Evolutionary conservation across 1,140 invertebrate species (phyloP), one percentile per base, ranked within the genome.

Genomic region (Philotrypesis tridentata): DNA sequence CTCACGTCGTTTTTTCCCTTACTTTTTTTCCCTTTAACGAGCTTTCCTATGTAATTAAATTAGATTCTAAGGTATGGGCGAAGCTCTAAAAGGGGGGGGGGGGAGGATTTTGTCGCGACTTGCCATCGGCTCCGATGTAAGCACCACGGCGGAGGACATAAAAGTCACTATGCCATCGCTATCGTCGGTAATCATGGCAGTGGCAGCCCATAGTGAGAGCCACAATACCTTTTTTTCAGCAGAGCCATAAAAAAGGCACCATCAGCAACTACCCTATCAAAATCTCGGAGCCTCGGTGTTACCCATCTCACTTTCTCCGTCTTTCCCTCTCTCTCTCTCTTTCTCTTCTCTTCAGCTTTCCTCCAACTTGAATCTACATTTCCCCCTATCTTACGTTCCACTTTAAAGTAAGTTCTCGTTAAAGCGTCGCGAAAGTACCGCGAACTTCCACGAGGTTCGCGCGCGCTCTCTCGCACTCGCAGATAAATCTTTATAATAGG

Each of bases 401-500:
- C 23, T 55, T 79, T 70, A 70, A 79, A 79, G 65, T 68, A 68
- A 70, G 65, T 70, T 29, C 63, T 79, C 76, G 43, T 79, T 79
- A 79, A 79, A 68, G 76, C 40, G 33, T 70, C 63, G 29, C 43
- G n/a, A 70, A 70, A 79, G 65, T 70, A 77, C 63, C 29, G 63
- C 33, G 63, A 77, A 67, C 61, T 77, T 77, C 75, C 31, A 25
- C 37, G 48, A 7, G 17, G 61, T 23, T 25, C 61, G 21, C 61
- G 8, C 40, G 12, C 40, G 12, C 40, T 14, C 43, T 55, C 27
- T 23, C 71, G 71, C 67, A 17, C 27, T 29, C 43, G 14, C 25
- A 74, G 48, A 74, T 74, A 74, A 74, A 74, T 74, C 72, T 74
- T 74, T 61, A 29, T 74, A 74, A 74, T 74, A 74, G 72, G 72